phyloP scores from a whole-genome alignment of 2,113 vertebrate species.

The Pedionomus torquatus region DNA sequence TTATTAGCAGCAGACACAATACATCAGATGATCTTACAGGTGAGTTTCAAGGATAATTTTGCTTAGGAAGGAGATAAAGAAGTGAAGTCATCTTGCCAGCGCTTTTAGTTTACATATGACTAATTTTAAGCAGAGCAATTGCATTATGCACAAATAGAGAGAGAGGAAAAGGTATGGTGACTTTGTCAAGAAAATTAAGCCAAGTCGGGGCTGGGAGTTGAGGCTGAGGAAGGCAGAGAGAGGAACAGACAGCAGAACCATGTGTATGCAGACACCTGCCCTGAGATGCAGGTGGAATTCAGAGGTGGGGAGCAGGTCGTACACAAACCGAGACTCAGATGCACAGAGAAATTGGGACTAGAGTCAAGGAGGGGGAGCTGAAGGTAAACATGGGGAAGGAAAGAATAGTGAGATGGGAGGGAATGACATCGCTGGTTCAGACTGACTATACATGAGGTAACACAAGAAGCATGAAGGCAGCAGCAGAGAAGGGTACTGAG shows the following conservation, averaged over 20 bases:
- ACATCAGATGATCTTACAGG: neutral
- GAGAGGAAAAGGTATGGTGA: neutral
- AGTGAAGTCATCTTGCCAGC: neutral
- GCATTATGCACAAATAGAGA: neutral
- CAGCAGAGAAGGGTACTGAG: neutral
- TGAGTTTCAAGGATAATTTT: neutral
- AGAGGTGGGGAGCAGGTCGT: neutral
- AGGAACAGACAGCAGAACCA: neutral
- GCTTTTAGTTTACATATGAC: neutral
- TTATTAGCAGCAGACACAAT: neutral
- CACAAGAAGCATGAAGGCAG: neutral
- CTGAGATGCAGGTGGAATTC: neutral
- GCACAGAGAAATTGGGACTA: neutral
- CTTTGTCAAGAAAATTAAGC: neutral
- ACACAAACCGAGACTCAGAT: neutral
- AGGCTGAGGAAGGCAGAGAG: neutral
- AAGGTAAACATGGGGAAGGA: neutral
- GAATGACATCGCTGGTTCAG: neutral
- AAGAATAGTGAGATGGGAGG: neutral
- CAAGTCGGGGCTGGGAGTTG: neutral
- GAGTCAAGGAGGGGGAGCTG: neutral
- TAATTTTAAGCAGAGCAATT: neutral
- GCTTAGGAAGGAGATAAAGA: neutral
- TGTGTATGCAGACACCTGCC: neutral
- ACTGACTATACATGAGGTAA: neutral